Evolutionary conservation across 2,888 invertebrate genomes (phyloP).

Genomic region (Ecdyonurus torrentis): DNA sequence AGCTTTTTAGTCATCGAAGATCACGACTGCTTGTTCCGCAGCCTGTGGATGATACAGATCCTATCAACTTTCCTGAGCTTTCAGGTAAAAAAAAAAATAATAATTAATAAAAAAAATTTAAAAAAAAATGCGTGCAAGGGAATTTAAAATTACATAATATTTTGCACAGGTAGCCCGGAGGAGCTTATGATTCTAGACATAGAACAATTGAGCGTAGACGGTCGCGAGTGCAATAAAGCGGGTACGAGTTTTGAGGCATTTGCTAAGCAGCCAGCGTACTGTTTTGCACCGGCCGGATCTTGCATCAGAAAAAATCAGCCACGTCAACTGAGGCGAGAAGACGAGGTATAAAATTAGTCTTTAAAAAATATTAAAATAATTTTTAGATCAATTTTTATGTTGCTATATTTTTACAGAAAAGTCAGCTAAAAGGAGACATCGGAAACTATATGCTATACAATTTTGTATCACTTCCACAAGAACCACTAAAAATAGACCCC

Average conservation of each 20-base stretch:
- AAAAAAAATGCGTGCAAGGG: neutral
- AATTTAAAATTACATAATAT: neutral
- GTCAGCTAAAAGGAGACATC: neutral
- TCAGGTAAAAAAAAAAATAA: neutral
- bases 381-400: neutral
- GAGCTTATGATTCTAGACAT: constrained; percentile 30
- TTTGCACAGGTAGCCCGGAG: constrained; percentile 21
- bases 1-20: neutral
- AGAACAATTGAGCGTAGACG: constrained; percentile 24
- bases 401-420: neutral
- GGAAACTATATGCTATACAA: neutral
- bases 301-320: constrained; percentile 33
- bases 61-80: neutral
- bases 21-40: neutral
- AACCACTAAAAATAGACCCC: neutral
- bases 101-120: neutral
- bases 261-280: constrained; percentile 29
- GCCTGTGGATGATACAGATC: neutral
- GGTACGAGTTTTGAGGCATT: constrained; percentile 35
- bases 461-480: neutral
- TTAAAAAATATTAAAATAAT: neutral
- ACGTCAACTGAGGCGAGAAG: constrained; percentile 29
- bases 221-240: constrained; percentile 31
- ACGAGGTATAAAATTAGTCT: constrained; percentile 16
- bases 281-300: constrained; percentile 23